These are phyloP conservation scores for Drosophila virilis DNA, from an alignment of 1,140 invertebrate genomes.

Conservation along the genomic window DNA sequence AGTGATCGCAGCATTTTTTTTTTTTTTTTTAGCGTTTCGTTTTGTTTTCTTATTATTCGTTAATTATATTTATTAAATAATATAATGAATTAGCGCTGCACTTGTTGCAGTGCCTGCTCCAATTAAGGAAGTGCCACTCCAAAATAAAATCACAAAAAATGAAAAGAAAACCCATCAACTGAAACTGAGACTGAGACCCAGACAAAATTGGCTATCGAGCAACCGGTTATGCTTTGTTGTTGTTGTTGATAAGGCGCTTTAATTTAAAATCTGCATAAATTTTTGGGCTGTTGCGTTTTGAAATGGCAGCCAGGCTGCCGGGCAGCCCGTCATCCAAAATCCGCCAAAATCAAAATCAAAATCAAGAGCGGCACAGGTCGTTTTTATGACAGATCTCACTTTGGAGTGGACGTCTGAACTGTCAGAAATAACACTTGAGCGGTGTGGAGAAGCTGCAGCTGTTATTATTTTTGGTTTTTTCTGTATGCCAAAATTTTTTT, in stretches of 20 bases:
- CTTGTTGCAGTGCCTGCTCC: constrained; percentile 75
- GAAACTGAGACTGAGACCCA: constrained; percentile 54
- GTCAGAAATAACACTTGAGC: constrained; percentile 79
- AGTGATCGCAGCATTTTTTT: constrained; percentile 8
- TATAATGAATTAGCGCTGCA: constrained; percentile 80
- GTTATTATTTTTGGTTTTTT: constrained; percentile 24
- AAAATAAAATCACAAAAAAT: constrained; percentile 30
- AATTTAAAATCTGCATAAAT: constrained; percentile 82
- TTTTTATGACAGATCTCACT: constrained; percentile 81
- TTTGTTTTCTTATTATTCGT: constrained; percentile 45
- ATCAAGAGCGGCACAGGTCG: constrained; percentile 71
- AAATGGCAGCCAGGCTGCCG: constrained; percentile 20
- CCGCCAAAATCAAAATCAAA: constrained; percentile 56
- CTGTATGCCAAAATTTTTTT: background rate
- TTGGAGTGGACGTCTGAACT: constrained; percentile 75
- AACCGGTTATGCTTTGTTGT: constrained; percentile 65
- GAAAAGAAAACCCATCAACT: constrained; percentile 46
- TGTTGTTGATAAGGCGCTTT: constrained; percentile 73
- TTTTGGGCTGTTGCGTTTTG: constrained; percentile 67
- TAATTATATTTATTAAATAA: constrained; percentile 80
- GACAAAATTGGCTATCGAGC: constrained; percentile 73
- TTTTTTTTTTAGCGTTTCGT: constrained; percentile 15
- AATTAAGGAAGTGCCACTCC: constrained; percentile 81
- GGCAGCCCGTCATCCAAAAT: constrained; percentile 28
- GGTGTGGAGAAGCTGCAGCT: constrained; percentile 56